phyloP scores from a whole-genome alignment of 2,797 vertebrate species.

The Parotocinclus haroldoi region DNA sequence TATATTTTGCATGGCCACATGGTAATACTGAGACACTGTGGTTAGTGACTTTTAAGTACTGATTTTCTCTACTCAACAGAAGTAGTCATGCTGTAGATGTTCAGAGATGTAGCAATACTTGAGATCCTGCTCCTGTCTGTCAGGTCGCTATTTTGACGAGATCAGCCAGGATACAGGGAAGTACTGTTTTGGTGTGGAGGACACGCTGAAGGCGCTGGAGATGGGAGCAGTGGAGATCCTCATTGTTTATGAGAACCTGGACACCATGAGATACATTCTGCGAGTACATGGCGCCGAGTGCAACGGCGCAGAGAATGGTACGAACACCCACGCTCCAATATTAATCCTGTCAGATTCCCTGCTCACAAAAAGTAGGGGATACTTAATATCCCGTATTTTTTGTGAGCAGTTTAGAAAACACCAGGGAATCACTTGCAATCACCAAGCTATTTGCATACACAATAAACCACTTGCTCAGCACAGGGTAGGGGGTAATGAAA shows the following conservation, averaged over 20 bases:
- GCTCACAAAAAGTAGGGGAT: no score
- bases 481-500: no score
- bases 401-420: no score
- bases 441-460: not conserved
- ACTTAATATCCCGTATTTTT: no score
- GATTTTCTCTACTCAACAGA: no score
- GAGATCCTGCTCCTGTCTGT: not conserved
- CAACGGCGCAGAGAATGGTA: constrained; percentile 73
- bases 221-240: constrained; percentile 99
- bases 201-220: constrained; percentile 96
- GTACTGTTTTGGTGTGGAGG: constrained; percentile 98
- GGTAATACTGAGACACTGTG: no score
- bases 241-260: constrained; percentile 98
- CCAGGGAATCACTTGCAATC: no score
- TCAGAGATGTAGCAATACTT: no score
- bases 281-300: constrained; percentile 93
- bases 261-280: constrained; percentile 98
- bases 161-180: constrained; percentile 99
- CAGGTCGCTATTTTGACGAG: constrained; percentile 97
- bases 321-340: not conserved
- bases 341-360: not conserved
- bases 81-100: no score
- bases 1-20: no score
- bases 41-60: no score
- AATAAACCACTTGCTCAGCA: not conserved